Evolutionary conservation across 2,797 vertebrate genomes (phyloP).

Genomic region (Eleutherodactylus coqui): DNA sequence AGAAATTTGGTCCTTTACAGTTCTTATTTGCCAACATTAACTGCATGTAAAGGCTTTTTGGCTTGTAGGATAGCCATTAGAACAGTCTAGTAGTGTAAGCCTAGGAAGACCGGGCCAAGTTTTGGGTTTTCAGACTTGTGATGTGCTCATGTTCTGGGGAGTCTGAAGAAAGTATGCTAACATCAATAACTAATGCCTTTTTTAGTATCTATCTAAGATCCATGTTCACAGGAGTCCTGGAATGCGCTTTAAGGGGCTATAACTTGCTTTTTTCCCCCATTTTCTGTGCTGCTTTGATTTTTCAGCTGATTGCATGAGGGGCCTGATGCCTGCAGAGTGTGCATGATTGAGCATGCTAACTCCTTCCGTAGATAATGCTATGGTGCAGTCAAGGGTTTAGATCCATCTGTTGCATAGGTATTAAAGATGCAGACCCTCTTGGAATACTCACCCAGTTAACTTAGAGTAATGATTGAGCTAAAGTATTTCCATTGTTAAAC

Average conservation of each 20-base stretch:
- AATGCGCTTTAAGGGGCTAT: slow-evolving; percentile 5
- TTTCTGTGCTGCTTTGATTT: slow-evolving; percentile 25
- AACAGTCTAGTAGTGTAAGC: not conserved
- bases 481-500: not conserved
- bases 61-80: not conserved
- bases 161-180: not conserved
- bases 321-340: slow-evolving; percentile 34
- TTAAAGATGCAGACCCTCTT: slow-evolving; percentile 57
- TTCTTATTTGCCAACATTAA: not conserved
- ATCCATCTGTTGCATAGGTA: slow-evolving; percentile 4
- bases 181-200: slow-evolving; percentile 25
- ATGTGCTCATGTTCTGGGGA: not conserved
- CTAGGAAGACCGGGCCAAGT: not conserved
- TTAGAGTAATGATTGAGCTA: not conserved
- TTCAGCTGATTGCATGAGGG: slow-evolving; percentile 49
- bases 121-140: not conserved
- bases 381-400: slow-evolving; percentile 3
- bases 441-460: not conserved
- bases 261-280: slow-evolving; percentile 2
- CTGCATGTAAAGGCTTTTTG: not conserved
- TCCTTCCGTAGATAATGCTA: not conserved
- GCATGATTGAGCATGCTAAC: slow-evolving; percentile 47
- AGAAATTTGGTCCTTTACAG: not conserved
- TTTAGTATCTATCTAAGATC: slow-evolving; percentile 34
- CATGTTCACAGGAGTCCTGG: slow-evolving; percentile 56